phyloP scores from a whole-genome alignment of 2,888 invertebrate species.

The Eristalinus sepulchralis region DNA sequence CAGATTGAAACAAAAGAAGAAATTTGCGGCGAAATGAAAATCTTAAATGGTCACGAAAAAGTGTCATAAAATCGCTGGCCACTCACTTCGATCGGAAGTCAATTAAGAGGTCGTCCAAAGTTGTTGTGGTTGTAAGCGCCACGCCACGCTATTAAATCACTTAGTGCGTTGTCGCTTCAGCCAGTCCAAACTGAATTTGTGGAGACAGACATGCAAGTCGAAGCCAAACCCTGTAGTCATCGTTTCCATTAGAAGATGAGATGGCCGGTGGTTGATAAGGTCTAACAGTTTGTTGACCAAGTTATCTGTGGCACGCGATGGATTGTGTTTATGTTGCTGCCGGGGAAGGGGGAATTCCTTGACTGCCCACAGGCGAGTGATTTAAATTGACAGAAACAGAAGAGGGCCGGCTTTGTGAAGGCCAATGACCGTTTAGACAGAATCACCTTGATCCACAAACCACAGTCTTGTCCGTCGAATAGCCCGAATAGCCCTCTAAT shows the following conservation, averaged over 20 bases:
- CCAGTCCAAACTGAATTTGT: background rate
- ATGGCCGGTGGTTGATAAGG: constrained; percentile 17
- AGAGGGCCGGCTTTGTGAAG: background rate
- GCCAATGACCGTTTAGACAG: constrained; percentile 15
- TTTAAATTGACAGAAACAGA: constrained; percentile 25
- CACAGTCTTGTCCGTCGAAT: background rate
- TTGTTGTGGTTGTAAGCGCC: constrained; percentile 16
- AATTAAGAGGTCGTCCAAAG: background rate
- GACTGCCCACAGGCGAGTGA: constrained; percentile 11
- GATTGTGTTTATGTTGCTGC: constrained; percentile 2
- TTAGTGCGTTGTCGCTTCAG: constrained; percentile 12
- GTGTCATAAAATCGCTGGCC: constrained; percentile 3
- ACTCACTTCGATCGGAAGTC: constrained; percentile 14
- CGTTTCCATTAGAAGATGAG: constrained; percentile 14
- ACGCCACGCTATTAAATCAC: constrained; percentile 35
- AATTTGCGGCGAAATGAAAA: background rate
- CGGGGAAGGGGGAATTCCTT: too few relatives aligned
- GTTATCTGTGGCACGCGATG: constrained; percentile 33
- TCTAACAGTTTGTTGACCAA: constrained; percentile 34
- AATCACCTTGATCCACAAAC: background rate
- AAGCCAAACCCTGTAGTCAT: constrained; percentile 17
- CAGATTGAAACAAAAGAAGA: too few relatives aligned
- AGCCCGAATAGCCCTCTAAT: constrained; percentile 50
- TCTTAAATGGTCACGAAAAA: constrained; percentile 39
- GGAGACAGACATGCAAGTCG: too few relatives aligned